Conservation (phyloP, 2,888 invertebrate genomes). For the Drosophila parthenogenetica region DNA sequence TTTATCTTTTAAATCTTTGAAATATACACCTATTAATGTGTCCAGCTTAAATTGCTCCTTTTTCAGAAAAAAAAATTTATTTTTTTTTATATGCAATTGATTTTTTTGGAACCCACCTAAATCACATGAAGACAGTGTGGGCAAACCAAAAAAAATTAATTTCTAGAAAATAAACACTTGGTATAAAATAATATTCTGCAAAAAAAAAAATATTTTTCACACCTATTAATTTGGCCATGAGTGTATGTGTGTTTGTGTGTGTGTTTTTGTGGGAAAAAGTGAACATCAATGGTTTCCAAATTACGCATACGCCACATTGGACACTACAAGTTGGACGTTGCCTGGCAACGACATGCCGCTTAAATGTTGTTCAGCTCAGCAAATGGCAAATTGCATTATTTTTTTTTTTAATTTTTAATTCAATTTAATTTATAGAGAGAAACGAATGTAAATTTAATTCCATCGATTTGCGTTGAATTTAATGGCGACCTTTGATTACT, state of each 20-base stretch:
- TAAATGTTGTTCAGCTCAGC: not conserved
- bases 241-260: not conserved
- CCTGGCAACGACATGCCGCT: slow-evolving; percentile 5
- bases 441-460: not conserved
- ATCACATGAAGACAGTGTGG: too few relatives aligned
- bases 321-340: slow-evolving; percentile 9
- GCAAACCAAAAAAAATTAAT: too few relatives aligned
- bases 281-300: slow-evolving; percentile 39
- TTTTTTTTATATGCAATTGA: too few relatives aligned
- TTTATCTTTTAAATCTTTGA: too few relatives aligned
- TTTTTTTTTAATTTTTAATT: slow-evolving; percentile 1
- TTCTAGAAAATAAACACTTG: too few relatives aligned
- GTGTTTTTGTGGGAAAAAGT: not conserved
- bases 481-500: slow-evolving; percentile 7
- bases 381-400: not conserved
- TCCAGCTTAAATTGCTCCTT: too few relatives aligned
- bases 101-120: too few relatives aligned
- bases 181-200: too few relatives aligned
- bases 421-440: not conserved
- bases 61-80: too few relatives aligned
- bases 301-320: slow-evolving; percentile 38
- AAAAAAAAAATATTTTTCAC: too few relatives aligned
- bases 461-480: not conserved
- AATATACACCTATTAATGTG: too few relatives aligned
- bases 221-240: too few relatives aligned